Evolutionary conservation across 2,888 invertebrate species (phyloP), one percentile per base, ranked within the genome.

Genomic region (Colostygia pectinataria): DNA sequence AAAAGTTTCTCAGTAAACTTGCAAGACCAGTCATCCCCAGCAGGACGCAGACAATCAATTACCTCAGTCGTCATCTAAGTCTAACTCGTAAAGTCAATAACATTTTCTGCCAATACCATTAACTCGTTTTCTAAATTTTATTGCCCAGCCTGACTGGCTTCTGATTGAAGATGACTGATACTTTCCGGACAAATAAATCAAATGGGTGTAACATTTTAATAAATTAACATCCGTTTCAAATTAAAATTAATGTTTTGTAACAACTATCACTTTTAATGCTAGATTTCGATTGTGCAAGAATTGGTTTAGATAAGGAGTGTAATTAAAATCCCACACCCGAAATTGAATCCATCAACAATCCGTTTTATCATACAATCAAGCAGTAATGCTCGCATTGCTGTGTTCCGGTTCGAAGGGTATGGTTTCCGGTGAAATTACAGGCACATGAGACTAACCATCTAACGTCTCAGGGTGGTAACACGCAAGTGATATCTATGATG

Each of bases 121-220:
- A 53, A 48, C 53, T 53, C 23, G 56, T 58, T 62, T 58, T 62
- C 57, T 45, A 56, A 56, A 53, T 57, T 58, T 57, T 58, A 60
- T 55, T 44, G 24, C 53, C 36, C 24, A 40, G 32, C 4, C 47
- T 33, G 43, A 41, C 50, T 9, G 36, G 44, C 44, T 57, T 44
- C 42, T 45, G 51, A 52, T 61, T 65, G 62, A 59, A 55, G 55
- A 63, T 63, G 65, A 66, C 49, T 51, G 57, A 67, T 61, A 58
- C 44, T 55, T 66, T 68, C 64, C 65, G 62, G 59, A 56, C 28
- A 28, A 46, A 54, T 60, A 57, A 57, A 60, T 57, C 48, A 57
- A 51, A 40, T 44, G 14, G 23, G 44, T 52, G 49, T 47, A 52
- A 51, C 51, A 49, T 49, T 49, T 49, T 53, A 51, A 55, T 54